Base-by-base conservation (phyloP, 2,888 invertebrate species). In the Xanthia togata region DNA sequence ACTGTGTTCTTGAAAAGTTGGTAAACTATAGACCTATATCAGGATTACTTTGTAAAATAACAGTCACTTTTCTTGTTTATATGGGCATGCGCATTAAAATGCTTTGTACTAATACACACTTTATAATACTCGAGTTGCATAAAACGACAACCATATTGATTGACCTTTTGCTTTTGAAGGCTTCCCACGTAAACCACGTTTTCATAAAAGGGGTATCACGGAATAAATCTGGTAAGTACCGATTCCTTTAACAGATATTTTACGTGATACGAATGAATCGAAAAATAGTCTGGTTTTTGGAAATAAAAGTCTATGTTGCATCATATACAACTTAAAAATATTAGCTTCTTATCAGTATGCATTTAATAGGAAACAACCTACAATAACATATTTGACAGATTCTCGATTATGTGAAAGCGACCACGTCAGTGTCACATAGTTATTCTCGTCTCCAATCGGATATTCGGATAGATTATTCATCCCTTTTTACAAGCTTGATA, bases 401-500 rank as follows among this genome's bases (percentile, higher is more conserved):
- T 70, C n/a, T 38, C 8, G 20, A 47, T 5, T 35, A 35, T 20
- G 3, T 9, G 5, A 44, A 60, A 57, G 14, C 41, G 20, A 26
- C n/a, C 47, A 14, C n/a, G n/a, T n/a, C n/a, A 64, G 9, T 68
- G 11, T 41, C n/a, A 44, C n/a, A 44, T 20, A 31, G 31, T 1
- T 31, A 17, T 55, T n/a, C 31, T 26, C 23, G 1, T 38, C 11
- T 26, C 38, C 17, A 53, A 41, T 41, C 47, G n/a, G 31, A 74
- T 47, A 31, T 47, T 26, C n/a, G 17, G 1, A 65, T 55, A 23
- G 20, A 76, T 78, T 57, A 70, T 70, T 59, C 53, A 47, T 62
- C 20, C 44, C 35, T 44, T 73, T 67, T 78, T 41, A 72, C 38
- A 72, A 53, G 50, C 20, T 50, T n/a, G 12, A 55, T 75, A 59